A percentile compares a stretch with the other conserved stretches of the same genome.
Evolutionary conservation across 2,888 invertebrate species (phyloP).

Genomic region (Ctenicera cuprea): DNA sequence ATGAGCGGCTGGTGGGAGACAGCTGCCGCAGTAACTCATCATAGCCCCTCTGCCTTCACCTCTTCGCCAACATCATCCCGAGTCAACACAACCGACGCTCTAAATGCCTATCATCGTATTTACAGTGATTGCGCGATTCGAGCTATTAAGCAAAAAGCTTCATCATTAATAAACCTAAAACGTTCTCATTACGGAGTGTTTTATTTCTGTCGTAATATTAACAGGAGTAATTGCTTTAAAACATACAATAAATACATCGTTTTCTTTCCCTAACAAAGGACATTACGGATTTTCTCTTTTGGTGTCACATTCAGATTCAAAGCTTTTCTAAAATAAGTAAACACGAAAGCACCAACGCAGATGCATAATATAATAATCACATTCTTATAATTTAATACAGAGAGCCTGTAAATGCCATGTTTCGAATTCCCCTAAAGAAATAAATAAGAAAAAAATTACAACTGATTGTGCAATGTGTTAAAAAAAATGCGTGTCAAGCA

Average conservation of each 20-base stretch:
- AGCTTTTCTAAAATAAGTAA: not conserved
- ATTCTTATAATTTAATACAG: too few species aligned
- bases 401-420: too few species aligned
- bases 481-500: too few species aligned
- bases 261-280: constrained; percentile 24
- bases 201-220: constrained; percentile 61
- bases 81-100: constrained; percentile 59
- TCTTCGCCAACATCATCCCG: constrained; percentile 31
- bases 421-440: too few species aligned
- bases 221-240: constrained; percentile 59
- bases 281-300: constrained; percentile 1
- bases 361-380: too few species aligned
- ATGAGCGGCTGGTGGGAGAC: constrained; percentile 63
- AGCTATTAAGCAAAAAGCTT: constrained; percentile 66
- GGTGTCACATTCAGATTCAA: not conserved
- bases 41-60: constrained; percentile 46
- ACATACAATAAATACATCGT: constrained; percentile 42
- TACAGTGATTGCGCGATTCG: constrained; percentile 66
- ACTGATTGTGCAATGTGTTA: too few species aligned
- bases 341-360: not conserved
- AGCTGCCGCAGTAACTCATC: constrained; percentile 67
- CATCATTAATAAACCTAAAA: constrained; percentile 59
- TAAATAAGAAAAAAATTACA: too few species aligned
- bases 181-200: constrained; percentile 59
- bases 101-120: constrained; percentile 65